phyloP scores from a whole-genome alignment of 2,888 invertebrate species.

The Clostera curtula region DNA sequence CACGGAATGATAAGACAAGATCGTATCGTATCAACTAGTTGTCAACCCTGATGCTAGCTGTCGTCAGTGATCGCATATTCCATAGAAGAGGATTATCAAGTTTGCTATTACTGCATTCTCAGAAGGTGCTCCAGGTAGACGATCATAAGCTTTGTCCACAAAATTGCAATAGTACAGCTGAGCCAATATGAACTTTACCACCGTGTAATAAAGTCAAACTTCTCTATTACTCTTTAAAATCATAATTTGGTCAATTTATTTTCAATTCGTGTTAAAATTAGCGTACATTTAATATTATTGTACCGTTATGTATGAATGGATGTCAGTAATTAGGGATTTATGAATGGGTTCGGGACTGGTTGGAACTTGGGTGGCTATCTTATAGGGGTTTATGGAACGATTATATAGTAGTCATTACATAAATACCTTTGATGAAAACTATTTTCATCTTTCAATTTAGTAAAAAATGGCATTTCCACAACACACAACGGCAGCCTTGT shows the following conservation, averaged over 20 bases:
- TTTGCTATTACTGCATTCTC: conserved; percentile 64
- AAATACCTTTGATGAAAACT: too few species aligned
- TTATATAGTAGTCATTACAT: too few species aligned
- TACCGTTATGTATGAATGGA: conserved; percentile 45
- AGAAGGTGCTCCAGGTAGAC: conserved; percentile 67
- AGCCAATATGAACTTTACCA: conserved; percentile 18
- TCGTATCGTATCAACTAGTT: conserved; percentile 14
- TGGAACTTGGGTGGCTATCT: not conserved
- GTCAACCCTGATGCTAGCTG: conserved; percentile 51
- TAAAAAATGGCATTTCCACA: too few species aligned
- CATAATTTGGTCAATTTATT: conserved; percentile 28
- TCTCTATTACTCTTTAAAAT: conserved; percentile 3
- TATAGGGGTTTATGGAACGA: not conserved
- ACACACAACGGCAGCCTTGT: too few species aligned
- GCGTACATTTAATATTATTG: conserved; percentile 31
- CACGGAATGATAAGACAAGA: conserved; percentile 5
- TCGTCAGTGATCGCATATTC: conserved; percentile 63
- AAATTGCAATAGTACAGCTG: conserved; percentile 14
- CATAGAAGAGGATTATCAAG: conserved; percentile 61
- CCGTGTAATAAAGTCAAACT: conserved; percentile 8
- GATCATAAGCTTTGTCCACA: conserved; percentile 42
- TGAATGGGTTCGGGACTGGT: conserved; percentile 27
- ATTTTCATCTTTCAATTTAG: too few species aligned
- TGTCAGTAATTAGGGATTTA: conserved; percentile 30
- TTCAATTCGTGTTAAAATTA: conserved; percentile 38